Percentiles rank a stretch among this genome's conserved stretches.
Conservation (phyloP, 2,888 invertebrate species). For the Himalopsyche anomala region DNA sequence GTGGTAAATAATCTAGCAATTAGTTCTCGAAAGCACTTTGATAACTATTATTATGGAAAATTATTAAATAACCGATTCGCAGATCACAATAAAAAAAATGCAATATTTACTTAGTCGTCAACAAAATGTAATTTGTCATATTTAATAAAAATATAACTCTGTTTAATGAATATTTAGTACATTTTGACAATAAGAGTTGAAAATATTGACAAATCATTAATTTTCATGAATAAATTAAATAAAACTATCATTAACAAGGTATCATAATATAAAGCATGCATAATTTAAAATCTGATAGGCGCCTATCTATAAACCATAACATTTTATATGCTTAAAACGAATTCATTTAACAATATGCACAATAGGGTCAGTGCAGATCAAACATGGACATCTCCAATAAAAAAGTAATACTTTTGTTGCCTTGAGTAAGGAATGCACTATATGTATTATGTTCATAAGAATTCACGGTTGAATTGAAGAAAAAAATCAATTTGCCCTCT, state of each 20-base stretch:
- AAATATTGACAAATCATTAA: conserved; percentile 30
- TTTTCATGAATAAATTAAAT: conserved; percentile 34
- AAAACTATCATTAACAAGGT: neutral
- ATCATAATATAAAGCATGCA: conserved; percentile 31
- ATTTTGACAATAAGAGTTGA: conserved; percentile 43
- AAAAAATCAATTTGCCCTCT: too few species aligned
- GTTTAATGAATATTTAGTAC: conserved; percentile 27
- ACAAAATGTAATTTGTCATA: neutral
- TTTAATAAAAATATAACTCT: neutral
- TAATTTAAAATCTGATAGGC: conserved; percentile 4
- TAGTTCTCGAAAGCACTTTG: too few species aligned
- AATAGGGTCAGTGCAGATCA: neutral
- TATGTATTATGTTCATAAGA: too few species aligned
- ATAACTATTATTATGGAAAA: too few species aligned
- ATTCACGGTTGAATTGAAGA: too few species aligned
- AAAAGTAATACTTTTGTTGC: too few species aligned
- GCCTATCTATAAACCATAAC: conserved; percentile 13
- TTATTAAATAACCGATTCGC: too few species aligned
- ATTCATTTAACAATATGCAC: conserved; percentile 25
- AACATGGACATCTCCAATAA: too few species aligned
- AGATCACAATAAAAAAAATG: too few species aligned
- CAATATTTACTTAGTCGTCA: neutral
- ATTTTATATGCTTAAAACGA: conserved; percentile 5
- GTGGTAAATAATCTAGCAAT: too few species aligned
- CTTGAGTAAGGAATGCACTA: too few species aligned